phyloP scores from a whole-genome alignment of 2,888 invertebrate species.

The Chloroclysta siterata region DNA sequence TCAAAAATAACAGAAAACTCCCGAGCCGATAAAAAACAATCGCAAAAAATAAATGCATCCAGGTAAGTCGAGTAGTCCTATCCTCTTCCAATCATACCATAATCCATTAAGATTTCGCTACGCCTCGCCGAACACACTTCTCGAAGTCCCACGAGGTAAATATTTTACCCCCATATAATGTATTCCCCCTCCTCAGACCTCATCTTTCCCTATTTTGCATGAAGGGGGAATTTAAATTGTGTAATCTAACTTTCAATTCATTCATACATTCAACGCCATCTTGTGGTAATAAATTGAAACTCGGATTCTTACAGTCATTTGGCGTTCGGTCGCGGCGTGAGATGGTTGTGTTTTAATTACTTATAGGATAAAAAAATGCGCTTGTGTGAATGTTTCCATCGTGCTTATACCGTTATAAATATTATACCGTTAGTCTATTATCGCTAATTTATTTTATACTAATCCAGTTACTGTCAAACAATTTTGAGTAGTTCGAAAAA shows the following conservation, averaged over 20 bases:
- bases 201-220: constrained; percentile 85
- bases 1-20: constrained; percentile 53
- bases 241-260: constrained; percentile 86
- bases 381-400: too few relatives aligned
- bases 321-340: constrained; percentile 52
- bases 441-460: too few relatives aligned
- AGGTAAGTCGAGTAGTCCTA: constrained; percentile 71
- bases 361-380: too few relatives aligned
- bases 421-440: too few relatives aligned
- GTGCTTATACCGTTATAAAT: too few relatives aligned
- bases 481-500: too few relatives aligned
- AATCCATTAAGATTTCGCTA: constrained; percentile 83
- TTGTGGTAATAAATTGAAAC: constrained; percentile 83
- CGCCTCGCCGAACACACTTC: constrained; percentile 78
- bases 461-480: too few relatives aligned
- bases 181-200: constrained; percentile 79
- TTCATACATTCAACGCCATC: constrained; percentile 85
- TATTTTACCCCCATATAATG: constrained; percentile 79
- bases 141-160: constrained; percentile 81
- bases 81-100: constrained; percentile 70
- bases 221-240: constrained; percentile 85
- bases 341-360: constrained; percentile 48
- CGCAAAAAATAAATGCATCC: constrained; percentile 63
- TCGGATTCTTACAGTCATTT: constrained; percentile 77
- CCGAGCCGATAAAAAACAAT: constrained; percentile 56